Evolutionary conservation across 2,888 invertebrate genomes (phyloP), one percentile per base, ranked within the genome.

Genomic region (Synergus itoensis): DNA sequence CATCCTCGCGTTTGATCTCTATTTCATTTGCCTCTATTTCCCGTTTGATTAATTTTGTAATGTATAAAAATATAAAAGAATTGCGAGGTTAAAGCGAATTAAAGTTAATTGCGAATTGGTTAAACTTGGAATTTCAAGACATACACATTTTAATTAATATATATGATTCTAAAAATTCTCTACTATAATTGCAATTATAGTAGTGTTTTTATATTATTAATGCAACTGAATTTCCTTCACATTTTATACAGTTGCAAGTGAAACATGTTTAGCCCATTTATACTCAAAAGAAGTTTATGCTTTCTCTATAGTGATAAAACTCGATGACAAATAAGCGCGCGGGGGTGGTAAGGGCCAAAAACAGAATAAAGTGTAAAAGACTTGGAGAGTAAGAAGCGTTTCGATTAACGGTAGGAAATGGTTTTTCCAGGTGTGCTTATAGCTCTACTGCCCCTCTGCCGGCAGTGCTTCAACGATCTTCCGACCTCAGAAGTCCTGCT

Each of bases 351-450:
- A 79, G 79, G 79, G 77, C 79, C 1, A 76, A 65, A 80, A 62
- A 77, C 67, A 76, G 79, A 80, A 80, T 80, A 82, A 82, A 82
- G 41, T 41, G 65, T 28, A 28, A 45, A 41, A 40, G 45, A n/a
- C 57, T 76, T 41, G 48, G 60, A 77, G 83, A 79, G 84, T 80
- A 84, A 85, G 85, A 85, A 87, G 86, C 88, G 86, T 90, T 90
- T 90, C 90, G 89, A 91, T 91, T 90, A 90, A 90, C 87, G 84
- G 85, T 79, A 88, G 90, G 90, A 90, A 91, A 91, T 90, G 89
- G 90, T 87, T 90, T 90, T 87, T 88, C 86, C 87, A 90, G 88
- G 86, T 89, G 89, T 83, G 88, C 88, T 86, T n/a, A n/a, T n/a
- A 86, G 88, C 82, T 88, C 88, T 83, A 89, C 89, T 87, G 86